Evolutionary conservation across 2,113 vertebrate species (phyloP).

Genomic region (Phylloscopus trochilus): DNA sequence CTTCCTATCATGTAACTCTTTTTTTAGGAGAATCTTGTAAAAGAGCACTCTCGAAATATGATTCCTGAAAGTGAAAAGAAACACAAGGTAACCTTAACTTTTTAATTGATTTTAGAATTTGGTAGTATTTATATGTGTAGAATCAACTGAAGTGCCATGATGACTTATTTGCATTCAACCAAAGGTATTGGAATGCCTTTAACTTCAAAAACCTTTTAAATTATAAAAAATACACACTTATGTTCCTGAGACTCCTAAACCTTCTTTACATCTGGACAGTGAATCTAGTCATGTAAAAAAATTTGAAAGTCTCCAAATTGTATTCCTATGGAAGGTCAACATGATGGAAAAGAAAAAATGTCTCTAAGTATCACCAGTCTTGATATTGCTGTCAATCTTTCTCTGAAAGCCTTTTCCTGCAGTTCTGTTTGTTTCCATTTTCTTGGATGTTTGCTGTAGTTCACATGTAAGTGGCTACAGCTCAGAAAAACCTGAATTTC

Average conservation of each 20-base stretch:
- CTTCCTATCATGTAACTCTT: background rate
- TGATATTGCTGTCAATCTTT: background rate
- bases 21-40: slow-evolving; percentile 70
- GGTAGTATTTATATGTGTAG: background rate
- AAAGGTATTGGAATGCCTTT: background rate
- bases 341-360: slow-evolving; percentile 42
- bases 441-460: background rate
- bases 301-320: background rate
- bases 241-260: slow-evolving; percentile 39
- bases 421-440: background rate
- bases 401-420: background rate
- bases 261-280: slow-evolving; percentile 26
- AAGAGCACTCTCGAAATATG: slow-evolving; percentile 10
- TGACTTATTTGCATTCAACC: background rate
- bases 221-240: slow-evolving; percentile 58
- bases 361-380: background rate
- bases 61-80: slow-evolving; percentile 62
- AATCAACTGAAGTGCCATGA: background rate
- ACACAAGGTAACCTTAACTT: slow-evolving; percentile 61
- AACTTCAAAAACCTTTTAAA: background rate
- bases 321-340: background rate
- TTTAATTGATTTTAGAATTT: background rate
- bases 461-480: background rate
- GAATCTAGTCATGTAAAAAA: slow-evolving; percentile 43
- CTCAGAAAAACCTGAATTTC: background rate